A percentile compares a stretch with the other conserved stretches of the same genome.
phyloP scores from a whole-genome alignment of 1,140 invertebrate species.

The Apis florea region DNA sequence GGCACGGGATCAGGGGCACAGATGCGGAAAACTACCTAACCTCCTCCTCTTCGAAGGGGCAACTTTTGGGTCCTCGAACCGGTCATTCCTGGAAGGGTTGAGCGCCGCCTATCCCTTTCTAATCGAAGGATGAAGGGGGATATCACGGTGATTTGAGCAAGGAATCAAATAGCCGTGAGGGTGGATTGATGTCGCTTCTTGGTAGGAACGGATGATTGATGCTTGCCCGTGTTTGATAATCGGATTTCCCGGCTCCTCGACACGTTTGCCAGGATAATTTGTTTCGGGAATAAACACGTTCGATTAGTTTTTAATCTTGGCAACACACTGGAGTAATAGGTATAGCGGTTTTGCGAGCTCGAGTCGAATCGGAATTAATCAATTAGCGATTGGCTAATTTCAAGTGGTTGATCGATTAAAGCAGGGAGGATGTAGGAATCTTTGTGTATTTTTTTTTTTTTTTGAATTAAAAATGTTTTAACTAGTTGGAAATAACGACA shows the following conservation, averaged over 20 bases:
- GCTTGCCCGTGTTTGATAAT: background rate
- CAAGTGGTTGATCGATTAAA: no score
- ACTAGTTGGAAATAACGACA: no score
- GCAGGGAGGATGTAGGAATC: no score
- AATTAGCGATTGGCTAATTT: no score
- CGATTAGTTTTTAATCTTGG: background rate
- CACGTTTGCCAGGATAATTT: background rate
- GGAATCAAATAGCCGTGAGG: conserved; percentile 18
- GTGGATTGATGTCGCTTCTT: conserved; percentile 21
- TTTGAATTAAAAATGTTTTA: no score
- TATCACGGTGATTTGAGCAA: conserved; percentile 28
- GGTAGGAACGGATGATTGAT: conserved; percentile 16
- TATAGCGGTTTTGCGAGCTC: no score
- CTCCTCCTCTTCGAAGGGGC: background rate
- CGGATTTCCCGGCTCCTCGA: background rate
- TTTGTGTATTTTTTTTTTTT: no score
- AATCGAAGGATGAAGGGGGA: conserved; percentile 37
- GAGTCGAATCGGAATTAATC: no score
- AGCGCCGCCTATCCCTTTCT: background rate
- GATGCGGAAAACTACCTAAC: conserved; percentile 72
- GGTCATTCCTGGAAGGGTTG: conserved; percentile 29
- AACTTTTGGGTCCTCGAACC: conserved; percentile 13
- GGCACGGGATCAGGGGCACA: conserved; percentile 61
- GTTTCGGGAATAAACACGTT: background rate
- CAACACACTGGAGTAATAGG: background rate